phyloP scores from a whole-genome alignment of 2,888 invertebrate genomes.

The Drosophila sordidapex region DNA sequence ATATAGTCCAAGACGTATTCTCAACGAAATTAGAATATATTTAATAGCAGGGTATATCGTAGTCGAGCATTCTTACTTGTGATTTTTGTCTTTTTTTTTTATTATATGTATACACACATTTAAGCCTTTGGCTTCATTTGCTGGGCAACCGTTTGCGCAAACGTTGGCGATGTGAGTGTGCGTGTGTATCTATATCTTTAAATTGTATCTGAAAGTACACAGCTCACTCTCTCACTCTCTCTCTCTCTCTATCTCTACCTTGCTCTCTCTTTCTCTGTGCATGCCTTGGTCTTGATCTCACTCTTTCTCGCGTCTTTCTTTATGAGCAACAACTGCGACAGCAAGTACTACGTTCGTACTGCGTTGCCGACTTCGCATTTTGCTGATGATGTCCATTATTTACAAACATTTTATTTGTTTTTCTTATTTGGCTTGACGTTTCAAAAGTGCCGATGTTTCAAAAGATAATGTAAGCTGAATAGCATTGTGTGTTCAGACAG shows the following conservation, averaged over 20 bases:
- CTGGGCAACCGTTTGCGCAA: slow-evolving; percentile 79
- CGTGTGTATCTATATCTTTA: slow-evolving; percentile 46
- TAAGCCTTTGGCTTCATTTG: slow-evolving; percentile 76
- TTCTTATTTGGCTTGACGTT: slow-evolving; percentile 79
- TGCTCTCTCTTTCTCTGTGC: not conserved
- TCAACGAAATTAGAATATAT: not conserved
- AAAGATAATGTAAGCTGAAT: slow-evolving; percentile 77
- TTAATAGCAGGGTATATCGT: not conserved
- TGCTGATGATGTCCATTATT: slow-evolving; percentile 80
- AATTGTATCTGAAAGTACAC: slow-evolving; percentile 62
- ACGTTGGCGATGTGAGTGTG: slow-evolving; percentile 43
- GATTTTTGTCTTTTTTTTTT: slow-evolving; percentile 26
- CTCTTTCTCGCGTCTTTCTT: slow-evolving; percentile 8
- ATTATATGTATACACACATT: slow-evolving; percentile 62
- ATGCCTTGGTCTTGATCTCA: not conserved
- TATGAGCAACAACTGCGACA: slow-evolving; percentile 7
- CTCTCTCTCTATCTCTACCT: not conserved
- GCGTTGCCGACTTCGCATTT: slow-evolving; percentile 71
- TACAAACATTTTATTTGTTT: slow-evolving; percentile 77
- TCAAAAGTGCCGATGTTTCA: slow-evolving; percentile 80
- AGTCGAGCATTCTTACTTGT: not conserved
- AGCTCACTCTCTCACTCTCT: slow-evolving; percentile 26
- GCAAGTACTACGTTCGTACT: slow-evolving; percentile 33
- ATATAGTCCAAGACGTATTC: not conserved
- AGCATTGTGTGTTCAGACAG: slow-evolving; percentile 50